Evolutionary conservation across 2,113 vertebrate species (phyloP).

Genomic region (Phodopus roborovskii): DNA sequence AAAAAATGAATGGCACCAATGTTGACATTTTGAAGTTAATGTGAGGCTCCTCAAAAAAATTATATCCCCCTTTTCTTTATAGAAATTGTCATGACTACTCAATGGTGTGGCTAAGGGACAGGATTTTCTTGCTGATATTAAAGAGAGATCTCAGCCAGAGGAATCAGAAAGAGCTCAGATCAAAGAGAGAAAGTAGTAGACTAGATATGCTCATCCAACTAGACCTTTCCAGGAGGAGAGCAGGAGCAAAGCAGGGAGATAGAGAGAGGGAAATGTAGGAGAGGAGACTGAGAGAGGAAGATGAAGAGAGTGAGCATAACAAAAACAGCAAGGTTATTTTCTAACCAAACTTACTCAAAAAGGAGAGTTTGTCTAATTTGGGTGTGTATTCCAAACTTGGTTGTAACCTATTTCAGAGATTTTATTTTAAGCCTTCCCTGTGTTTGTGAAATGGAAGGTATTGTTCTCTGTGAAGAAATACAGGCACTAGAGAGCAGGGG

Average conservation of each 20-base stretch:
- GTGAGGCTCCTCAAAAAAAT: not conserved
- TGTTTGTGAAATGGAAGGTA: slow-evolving; percentile 64
- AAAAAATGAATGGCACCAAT: not conserved
- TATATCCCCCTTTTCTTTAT: not conserved
- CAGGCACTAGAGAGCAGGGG: slow-evolving; percentile 35
- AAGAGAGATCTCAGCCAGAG: not conserved
- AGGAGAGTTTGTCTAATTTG: slow-evolving; percentile 54
- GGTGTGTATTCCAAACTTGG: slow-evolving; percentile 37
- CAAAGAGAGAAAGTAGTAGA: not conserved
- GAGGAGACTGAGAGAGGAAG: not conserved
- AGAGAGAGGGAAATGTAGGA: not conserved
- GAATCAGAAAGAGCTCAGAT: too few species aligned
- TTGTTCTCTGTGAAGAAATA: slow-evolving; percentile 22
- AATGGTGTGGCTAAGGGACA: not conserved
- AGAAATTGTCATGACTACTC: not conserved
- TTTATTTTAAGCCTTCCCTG: slow-evolving; percentile 63
- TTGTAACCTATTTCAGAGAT: slow-evolving; percentile 47
- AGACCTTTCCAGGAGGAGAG: not conserved
- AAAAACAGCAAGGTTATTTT: too few species aligned
- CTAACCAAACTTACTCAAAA: slow-evolving; percentile 52
- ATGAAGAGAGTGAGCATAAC: not conserved
- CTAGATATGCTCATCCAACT: not conserved
- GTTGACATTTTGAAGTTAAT: not conserved
- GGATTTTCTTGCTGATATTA: not conserved
- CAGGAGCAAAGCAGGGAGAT: not conserved